Base-by-base conservation (phyloP, 2,888 invertebrate species). In the Serripes groenlandicus region DNA sequence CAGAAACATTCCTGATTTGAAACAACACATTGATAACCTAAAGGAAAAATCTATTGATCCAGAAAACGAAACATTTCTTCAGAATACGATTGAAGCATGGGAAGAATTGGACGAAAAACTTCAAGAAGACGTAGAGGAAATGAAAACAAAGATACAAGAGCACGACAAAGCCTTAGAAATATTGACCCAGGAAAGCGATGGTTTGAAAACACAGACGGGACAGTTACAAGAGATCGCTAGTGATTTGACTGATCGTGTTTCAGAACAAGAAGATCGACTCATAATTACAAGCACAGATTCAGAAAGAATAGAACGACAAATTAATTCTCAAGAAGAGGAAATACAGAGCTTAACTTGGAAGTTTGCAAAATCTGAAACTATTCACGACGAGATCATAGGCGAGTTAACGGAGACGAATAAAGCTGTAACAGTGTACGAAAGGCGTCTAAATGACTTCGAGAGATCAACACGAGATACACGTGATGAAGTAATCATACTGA, bases 41-140 rank as follows among this genome's bases (percentile, higher is more conserved):
- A 42, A 42, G 42, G 26, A 7, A 15, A 18, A 68, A 26, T 26
- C 23, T 49, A 68, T 68, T 26, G 68, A 68, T 42, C 68, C 68
- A 3, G 26, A 37, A 23, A 68, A 42, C 18, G 68, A 37, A 26
- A 37, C 1, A 9, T 37, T 42, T 18, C n/a, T 68, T 4, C 2
- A 68, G 32, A 26, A 42, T 3, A 26, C 42, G 9, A 68, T 68
- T 26, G 11, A 68, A 26, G 42, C 26, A 9, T 68, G 68, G 68
- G 68, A 68, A 68, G 28, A 68, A 9, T 26, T 26, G 26, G 68
- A 68, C 28, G 26, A 49, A 49, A 2, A 3, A 26, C 26, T 68
- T 15, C 42, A 49, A 42, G 30, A 26, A 23, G 68, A 68, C 23
- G 11, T 68, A 42, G 23, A 68, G 11, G 68, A 37, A 42, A 18